Conservation (phyloP, 2,888 invertebrate species). For the Sturmia bella region DNA sequence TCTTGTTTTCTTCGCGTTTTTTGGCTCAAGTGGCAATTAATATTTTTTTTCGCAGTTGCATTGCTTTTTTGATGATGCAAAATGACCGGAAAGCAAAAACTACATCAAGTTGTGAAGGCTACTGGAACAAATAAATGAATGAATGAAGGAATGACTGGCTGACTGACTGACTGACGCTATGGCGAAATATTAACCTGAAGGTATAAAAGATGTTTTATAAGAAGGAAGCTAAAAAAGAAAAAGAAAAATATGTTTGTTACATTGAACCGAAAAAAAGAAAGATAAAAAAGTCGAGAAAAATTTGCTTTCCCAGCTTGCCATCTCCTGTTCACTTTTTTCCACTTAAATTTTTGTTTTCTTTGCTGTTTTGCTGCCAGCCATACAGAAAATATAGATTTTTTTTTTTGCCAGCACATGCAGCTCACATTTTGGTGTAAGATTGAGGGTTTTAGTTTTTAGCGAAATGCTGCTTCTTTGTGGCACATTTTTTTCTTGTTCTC, state of each 20-base stretch:
- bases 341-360: neutral
- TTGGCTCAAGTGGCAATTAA: slow-evolving; percentile 63
- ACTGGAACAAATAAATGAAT: slow-evolving; percentile 29
- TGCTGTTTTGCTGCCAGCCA: slow-evolving; percentile 36
- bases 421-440: slow-evolving; percentile 21
- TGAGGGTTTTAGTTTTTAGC: slow-evolving; percentile 17
- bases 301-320: neutral
- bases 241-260: slow-evolving; percentile 7
- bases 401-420: slow-evolving; percentile 17
- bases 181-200: slow-evolving; percentile 34
- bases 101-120: slow-evolving; percentile 40
- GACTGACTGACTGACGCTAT: slow-evolving; percentile 17
- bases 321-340: neutral
- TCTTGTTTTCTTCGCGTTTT: slow-evolving; percentile 45
- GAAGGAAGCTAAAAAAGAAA: neutral
- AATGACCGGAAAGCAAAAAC: slow-evolving; percentile 56
- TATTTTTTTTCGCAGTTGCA: slow-evolving; percentile 14
- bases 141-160: neutral
- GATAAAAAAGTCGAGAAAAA: slow-evolving; percentile 4
- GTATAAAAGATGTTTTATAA: slow-evolving; percentile 20
- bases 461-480: neutral
- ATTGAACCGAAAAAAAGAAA: slow-evolving; percentile 10
- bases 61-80: slow-evolving; percentile 33
- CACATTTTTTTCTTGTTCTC: neutral
- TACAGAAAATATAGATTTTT: neutral